Base-by-base conservation (phyloP, 2,113 vertebrate genomes). In the Oenanthe melanoleuca region DNA sequence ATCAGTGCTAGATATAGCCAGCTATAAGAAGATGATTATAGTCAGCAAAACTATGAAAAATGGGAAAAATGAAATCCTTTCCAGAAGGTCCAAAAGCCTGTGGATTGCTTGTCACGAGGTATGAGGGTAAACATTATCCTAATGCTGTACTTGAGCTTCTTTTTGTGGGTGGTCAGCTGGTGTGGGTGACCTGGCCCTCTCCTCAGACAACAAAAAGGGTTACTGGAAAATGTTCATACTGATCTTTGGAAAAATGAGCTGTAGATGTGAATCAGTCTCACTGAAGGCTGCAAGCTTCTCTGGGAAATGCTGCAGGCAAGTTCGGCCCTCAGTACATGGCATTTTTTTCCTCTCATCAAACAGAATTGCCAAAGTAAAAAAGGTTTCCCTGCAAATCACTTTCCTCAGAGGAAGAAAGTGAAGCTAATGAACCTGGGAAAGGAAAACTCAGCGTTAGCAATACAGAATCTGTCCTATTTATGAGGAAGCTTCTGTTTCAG, bases 361-460 rank as follows among this genome's bases (percentile, higher is more conserved):
- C 7, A 75, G 28, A 50, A 47, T 38, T 65, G 45, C n/a, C 14
- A 13, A 67, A 67, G 33, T 38, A 26, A 14, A 73, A 65, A 80
- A 70, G 10, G 5, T 49, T 88, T 92, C 59, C 31, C 22, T 42
- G 40, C 6, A 80, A 75, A 77, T 72, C 49, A 25, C 25, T 87
- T 92, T 91, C 20, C 40, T 80, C 45, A 59, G 42, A 38, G 47
- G 63, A 86, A 73, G 56, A 91, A 75, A 69, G 22, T 3, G 1
- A 80, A 92, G n/a, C 22, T 86, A 63, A 78, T 67, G 85, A 96
- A 88, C 63, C 44, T 33, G 59, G 38, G 24, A 69, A 72, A 87
- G 42, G 28, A 77, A 79, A 80, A 21, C 12, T 80, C 19, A 5
- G 3, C 65, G 26, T 50, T 44, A 83, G 34, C 28, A 38, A 22